Base-by-base conservation (phyloP, 2,113 vertebrate species). In the Chionomys nivalis region DNA sequence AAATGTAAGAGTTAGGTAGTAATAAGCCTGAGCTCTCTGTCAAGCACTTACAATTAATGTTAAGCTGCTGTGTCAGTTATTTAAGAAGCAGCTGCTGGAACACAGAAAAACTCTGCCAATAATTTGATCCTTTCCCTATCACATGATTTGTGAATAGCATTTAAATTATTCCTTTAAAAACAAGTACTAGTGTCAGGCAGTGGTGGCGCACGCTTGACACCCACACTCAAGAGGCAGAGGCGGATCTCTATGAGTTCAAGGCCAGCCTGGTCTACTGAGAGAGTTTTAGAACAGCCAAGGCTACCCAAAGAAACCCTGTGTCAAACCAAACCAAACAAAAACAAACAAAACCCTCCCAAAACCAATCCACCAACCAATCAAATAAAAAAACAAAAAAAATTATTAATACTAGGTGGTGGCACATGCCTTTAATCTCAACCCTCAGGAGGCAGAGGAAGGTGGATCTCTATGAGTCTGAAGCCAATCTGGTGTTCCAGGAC, bases 131-230 rank as follows among this genome's bases (percentile, higher is more conserved):
- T 78, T 92, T 87, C 52, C 36, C 7, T 95, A 19, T 58, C 42
- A 58, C 23, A 12, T 44, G 19, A 11, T 72, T 81, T 81, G 28
- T 85, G 33, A 44, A 61, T 81, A 58, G 10, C 44, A 87, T 81
- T 94, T 73, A 73, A 75, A 47, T 49, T 87, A 65, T 52, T 92
- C 8, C 52, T 39, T 92, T 85, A 72, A 90, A 86, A 90, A 42
- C 39, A 87, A 94, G 61, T 47, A 42, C 39, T 65, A 31, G 58
- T 8, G 26, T 5, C 3, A 24, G n/a, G 26, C 19, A 58, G 58
- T 63, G 7, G 58, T 63, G n/a, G 58, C 1, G 2, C 16, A 21
- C 5, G 28, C 26, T 39, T 65, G 63, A 85, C 65, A 21, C 26
- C 7, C 31, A 14, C 26, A 65, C 8, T 9, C 42, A 9, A 16